A percentile compares a stretch with the other conserved stretches of the same genome.
Conservation (phyloP, 1,140 invertebrate species). For the Lepidurus arcticus region DNA sequence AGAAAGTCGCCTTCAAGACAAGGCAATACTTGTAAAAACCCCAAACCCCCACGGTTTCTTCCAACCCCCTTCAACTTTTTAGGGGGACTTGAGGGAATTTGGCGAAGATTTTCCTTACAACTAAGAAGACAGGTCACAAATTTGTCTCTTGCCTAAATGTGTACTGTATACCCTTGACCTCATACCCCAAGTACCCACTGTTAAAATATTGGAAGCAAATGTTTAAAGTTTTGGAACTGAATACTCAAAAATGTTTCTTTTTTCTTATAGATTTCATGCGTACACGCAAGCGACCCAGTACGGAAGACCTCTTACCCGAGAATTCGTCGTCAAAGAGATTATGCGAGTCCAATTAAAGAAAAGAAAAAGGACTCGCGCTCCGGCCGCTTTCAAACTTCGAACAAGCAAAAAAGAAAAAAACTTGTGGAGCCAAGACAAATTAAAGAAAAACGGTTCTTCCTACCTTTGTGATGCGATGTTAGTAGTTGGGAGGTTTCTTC, state of each 20-base stretch:
- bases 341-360: neutral
- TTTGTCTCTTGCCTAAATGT: no score
- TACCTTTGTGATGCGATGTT: slow-evolving; percentile 1
- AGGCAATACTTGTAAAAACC: neutral
- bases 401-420: neutral
- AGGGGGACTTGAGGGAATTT: neutral
- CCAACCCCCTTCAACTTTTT: neutral
- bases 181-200: no score
- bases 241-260: neutral
- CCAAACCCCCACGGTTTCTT: neutral
- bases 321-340: neutral
- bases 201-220: neutral
- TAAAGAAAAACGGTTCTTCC: neutral
- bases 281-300: neutral
- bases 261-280: neutral
- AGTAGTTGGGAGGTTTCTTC: neutral
- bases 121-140: no score
- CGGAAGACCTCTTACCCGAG: neutral
- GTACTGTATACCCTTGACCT: no score
- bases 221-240: neutral
- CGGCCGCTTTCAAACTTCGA: neutral
- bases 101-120: neutral
- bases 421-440: neutral
- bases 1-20: neutral
- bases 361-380: neutral